Conservation (phyloP, 2,888 invertebrate genomes). For the Tenthredo distinguenda region DNA sequence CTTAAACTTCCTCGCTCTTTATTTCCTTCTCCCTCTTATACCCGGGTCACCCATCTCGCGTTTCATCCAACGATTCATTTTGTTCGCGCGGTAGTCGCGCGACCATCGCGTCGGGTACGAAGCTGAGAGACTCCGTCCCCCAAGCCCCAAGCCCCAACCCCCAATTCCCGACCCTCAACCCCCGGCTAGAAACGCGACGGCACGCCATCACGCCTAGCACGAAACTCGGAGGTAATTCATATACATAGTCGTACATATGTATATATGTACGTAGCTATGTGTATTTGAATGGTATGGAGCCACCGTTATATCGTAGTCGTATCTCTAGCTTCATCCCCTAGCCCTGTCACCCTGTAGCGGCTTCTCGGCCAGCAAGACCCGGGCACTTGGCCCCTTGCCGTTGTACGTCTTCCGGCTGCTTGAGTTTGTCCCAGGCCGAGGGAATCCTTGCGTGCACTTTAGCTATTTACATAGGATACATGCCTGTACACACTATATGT, state of each 20-base stretch:
- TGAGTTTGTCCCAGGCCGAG: constrained; percentile 33
- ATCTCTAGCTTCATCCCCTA: constrained; percentile 18
- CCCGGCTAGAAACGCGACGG: constrained; percentile 11
- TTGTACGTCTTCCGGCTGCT: constrained; percentile 42
- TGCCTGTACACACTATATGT: not conserved
- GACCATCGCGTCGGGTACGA: constrained; percentile 12
- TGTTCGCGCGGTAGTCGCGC: not conserved
- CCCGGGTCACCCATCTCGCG: constrained; percentile 34
- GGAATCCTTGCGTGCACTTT: constrained; percentile 30
- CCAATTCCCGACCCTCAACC: not conserved
- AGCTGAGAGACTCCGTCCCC: not conserved
- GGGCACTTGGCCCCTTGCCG: constrained; percentile 43
- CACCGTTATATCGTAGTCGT: not conserved
- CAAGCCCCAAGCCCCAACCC: not conserved
- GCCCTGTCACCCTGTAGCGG: constrained; percentile 10
- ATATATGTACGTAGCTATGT: not conserved
- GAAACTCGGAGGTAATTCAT: constrained; percentile 7
- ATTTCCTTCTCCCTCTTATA: not conserved
- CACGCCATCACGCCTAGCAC: constrained; percentile 24
- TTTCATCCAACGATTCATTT: constrained; percentile 42
- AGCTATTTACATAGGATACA: constrained; percentile 1
- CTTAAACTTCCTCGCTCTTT: not conserved
- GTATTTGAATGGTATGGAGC: not conserved
- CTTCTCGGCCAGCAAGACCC: constrained; percentile 43
- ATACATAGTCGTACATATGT: not conserved